Conservation (phyloP, 2,888 invertebrate genomes). For the Lithosia quadra region DNA sequence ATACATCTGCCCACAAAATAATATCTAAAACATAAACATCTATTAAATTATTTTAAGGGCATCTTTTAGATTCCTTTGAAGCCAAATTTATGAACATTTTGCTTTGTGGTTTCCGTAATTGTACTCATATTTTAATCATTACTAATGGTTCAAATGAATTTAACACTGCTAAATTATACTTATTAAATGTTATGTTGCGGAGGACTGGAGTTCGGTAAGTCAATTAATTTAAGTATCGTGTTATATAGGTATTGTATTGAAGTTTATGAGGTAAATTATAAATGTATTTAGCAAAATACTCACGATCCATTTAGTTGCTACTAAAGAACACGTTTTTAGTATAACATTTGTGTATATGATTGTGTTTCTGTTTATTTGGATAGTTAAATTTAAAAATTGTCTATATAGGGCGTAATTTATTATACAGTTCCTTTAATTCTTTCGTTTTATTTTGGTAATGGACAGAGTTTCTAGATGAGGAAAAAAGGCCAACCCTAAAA, state of each 20-base stretch:
- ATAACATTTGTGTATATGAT: background rate
- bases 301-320: too few relatives aligned
- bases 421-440: too few relatives aligned
- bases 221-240: background rate
- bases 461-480: too few relatives aligned
- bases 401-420: too few relatives aligned
- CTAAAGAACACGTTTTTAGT: background rate
- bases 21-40: background rate
- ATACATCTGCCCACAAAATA: background rate
- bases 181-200: background rate
- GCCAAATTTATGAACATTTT: conserved; percentile 2
- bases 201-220: background rate
- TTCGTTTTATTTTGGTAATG: too few relatives aligned
- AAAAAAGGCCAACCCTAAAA: background rate
- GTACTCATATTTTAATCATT: conserved; percentile 11
- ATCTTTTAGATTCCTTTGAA: conserved; percentile 8
- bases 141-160: conserved; percentile 3
- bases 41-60: background rate
- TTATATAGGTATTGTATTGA: too few relatives aligned
- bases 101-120: conserved; percentile 9
- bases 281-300: background rate
- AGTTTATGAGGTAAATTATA: background rate
- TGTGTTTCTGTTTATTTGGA: too few relatives aligned
- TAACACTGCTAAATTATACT: background rate
- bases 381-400: too few relatives aligned